phyloP scores from a whole-genome alignment of 2,888 invertebrate genomes.

The Pachydiplax longipennis region DNA sequence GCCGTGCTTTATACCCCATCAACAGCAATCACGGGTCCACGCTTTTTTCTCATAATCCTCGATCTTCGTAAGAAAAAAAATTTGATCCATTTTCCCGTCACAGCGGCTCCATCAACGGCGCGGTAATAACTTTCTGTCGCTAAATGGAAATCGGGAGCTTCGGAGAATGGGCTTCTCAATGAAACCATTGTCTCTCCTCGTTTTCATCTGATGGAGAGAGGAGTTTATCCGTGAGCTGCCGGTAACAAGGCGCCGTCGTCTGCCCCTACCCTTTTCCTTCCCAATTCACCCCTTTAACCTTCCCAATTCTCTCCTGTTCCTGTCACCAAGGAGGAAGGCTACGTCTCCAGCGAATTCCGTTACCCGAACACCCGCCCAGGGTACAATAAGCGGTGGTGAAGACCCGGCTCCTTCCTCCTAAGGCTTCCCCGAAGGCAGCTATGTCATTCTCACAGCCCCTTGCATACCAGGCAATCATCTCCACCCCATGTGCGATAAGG shows the following conservation, averaged over 20 bases:
- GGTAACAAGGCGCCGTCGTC: conserved; percentile 12
- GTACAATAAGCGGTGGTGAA: background rate
- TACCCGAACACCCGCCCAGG: background rate
- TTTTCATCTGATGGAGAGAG: background rate
- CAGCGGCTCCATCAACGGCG: background rate
- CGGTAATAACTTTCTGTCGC: background rate
- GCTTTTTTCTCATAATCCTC: background rate
- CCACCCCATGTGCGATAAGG: conserved; percentile 5
- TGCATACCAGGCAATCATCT: background rate
- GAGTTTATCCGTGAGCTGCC: background rate
- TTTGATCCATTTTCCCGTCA: background rate
- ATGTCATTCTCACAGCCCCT: background rate
- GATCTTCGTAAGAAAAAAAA: background rate
- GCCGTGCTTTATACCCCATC: background rate
- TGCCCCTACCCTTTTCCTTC: background rate
- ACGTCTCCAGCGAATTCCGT: background rate
- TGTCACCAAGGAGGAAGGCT: background rate
- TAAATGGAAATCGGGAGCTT: background rate
- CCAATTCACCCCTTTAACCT: background rate
- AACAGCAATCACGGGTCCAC: background rate
- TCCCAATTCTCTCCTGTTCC: background rate
- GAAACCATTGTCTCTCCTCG: background rate
- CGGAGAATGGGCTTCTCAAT: background rate
- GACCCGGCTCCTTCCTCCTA: background rate
- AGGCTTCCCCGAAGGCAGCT: background rate